A percentile compares a stretch with the other conserved stretches of the same genome.
phyloP scores from a whole-genome alignment of 1,140 invertebrate genomes.

The Sesamia nonagrioides region DNA sequence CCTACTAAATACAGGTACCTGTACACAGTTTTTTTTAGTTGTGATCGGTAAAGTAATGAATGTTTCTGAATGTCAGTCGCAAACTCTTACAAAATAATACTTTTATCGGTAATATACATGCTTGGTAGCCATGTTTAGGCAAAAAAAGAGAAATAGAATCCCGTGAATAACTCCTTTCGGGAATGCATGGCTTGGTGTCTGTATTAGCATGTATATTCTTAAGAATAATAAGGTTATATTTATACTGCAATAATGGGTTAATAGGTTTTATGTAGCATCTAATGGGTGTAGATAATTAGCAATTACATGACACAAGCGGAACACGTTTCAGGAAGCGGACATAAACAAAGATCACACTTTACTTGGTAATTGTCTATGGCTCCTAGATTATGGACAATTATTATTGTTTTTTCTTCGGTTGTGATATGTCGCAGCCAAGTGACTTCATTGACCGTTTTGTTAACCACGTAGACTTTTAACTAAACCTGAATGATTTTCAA shows the following conservation, averaged over 20 bases:
- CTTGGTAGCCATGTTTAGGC: no score
- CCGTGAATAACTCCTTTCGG: background rate
- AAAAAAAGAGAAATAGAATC: no score
- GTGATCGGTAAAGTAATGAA: no score
- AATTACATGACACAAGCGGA: slow-evolving; percentile 37
- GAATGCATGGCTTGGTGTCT: background rate
- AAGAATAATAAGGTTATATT: slow-evolving; percentile 1
- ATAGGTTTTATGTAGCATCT: background rate
- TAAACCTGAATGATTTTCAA: no score
- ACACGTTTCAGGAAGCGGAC: slow-evolving; percentile 36
- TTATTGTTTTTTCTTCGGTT: background rate
- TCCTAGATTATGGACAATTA: background rate
- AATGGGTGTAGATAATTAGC: slow-evolving; percentile 21
- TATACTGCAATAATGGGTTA: background rate
- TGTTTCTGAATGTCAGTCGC: no score
- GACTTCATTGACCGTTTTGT: no score
- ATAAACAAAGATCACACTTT: slow-evolving; percentile 3
- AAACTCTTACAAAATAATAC: no score
- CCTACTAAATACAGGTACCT: no score
- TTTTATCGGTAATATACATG: no score
- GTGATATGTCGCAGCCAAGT: no score
- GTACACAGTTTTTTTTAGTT: no score
- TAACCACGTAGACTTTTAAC: no score
- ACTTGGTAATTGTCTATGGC: slow-evolving; percentile 27
- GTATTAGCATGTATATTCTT: background rate